phyloP scores from a whole-genome alignment of 1,140 invertebrate genomes.

The Drosophila melanica region DNA sequence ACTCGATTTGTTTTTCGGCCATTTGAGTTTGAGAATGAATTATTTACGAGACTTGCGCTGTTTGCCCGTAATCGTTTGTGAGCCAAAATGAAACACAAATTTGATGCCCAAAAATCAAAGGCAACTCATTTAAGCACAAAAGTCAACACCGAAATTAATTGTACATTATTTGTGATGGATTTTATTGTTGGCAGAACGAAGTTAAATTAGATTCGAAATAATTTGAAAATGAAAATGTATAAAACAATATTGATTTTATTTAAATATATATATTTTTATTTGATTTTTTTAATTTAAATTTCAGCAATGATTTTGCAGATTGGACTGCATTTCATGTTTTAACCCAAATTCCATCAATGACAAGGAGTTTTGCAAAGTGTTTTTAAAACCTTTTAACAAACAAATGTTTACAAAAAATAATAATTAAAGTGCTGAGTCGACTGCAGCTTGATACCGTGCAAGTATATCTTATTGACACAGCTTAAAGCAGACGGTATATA shows the following conservation, averaged over 20 bases:
- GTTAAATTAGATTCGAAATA: not conserved
- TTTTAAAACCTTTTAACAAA: too few species aligned
- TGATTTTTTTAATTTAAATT: too few species aligned
- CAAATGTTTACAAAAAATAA: too few species aligned
- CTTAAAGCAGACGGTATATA: not conserved
- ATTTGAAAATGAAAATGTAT: too few species aligned
- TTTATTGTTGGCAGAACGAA: not conserved
- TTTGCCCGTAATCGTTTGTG: conserved; percentile 3
- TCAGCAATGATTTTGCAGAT: too few species aligned
- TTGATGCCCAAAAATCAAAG: conserved; percentile 5
- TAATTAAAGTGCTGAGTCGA: too few species aligned
- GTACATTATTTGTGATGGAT: conserved; percentile 1
- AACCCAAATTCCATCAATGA: too few species aligned
- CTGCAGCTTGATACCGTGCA: too few species aligned
- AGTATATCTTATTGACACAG: not conserved
- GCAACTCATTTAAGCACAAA: not conserved
- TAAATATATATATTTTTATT: too few species aligned
- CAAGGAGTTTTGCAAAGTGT: too few species aligned
- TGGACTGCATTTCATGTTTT: too few species aligned
- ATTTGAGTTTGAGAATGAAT: conserved; percentile 12
- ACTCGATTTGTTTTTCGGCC: conserved; percentile 8
- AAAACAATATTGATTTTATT: too few species aligned
- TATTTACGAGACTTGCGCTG: not conserved
- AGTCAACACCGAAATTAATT: conserved; percentile 10
- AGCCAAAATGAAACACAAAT: not conserved